These are phyloP conservation scores for Cherax destructor DNA, from an alignment of 1,140 invertebrate species.

Conservation along the genomic window DNA sequence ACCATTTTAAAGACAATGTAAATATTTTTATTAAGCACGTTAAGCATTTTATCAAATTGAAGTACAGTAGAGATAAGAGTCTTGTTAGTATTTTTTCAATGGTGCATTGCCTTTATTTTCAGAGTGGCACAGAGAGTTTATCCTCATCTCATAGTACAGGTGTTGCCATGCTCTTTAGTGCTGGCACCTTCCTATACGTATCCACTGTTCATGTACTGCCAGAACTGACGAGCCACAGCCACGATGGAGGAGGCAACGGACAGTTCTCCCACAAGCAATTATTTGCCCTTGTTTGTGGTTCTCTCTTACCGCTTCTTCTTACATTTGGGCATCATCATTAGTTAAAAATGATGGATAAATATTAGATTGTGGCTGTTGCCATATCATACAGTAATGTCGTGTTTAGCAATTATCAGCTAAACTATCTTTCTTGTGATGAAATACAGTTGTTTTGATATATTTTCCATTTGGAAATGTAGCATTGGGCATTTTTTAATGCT, in stretches of 20 bases:
- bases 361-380: background rate
- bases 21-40: background rate
- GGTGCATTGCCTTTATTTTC: background rate
- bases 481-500: background rate
- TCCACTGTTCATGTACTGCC: conserved; percentile 98
- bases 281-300: conserved; percentile 87
- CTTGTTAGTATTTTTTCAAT: background rate
- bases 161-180: conserved; percentile 98
- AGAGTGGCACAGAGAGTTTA: conserved; percentile 70
- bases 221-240: conserved; percentile 82
- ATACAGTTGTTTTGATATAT: background rate
- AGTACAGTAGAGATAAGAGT: background rate
- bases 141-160: conserved; percentile 81
- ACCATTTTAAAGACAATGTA: background rate
- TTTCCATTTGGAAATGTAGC: background rate
- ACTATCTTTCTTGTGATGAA: background rate
- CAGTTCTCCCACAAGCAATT: conserved; percentile 87
- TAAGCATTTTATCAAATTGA: background rate
- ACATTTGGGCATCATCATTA: conserved; percentile 95
- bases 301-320: conserved; percentile 89
- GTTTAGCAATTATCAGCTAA: background rate
- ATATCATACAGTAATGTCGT: background rate
- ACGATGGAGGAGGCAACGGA: conserved; percentile 75
- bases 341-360: background rate
- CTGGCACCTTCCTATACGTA: conserved; percentile 98